Base-by-base conservation (phyloP, 1,140 invertebrate species). In the Sogatella furcifera region DNA sequence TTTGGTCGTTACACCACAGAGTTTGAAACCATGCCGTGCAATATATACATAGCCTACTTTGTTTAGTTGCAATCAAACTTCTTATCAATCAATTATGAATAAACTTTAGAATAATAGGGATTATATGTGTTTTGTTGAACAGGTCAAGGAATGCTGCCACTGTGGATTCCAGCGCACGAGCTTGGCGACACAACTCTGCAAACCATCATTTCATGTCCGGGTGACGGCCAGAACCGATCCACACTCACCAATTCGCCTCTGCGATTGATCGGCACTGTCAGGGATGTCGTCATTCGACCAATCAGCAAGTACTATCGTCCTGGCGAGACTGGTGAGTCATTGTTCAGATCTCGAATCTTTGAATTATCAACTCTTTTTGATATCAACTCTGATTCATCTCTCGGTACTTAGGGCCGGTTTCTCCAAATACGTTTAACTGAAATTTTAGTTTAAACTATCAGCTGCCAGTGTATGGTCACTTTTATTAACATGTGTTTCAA, bases 141-240 rank as follows among this genome's bases (percentile, higher is more conserved):
- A 83, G 81, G 79, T 28, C 80, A 82, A 65, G 81, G 81, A 5
- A 81, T 81, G 24, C 75, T 83, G 41, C 76, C 79, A 0, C 68
- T 83, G 17, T 74, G 78, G 63, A 78, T 83, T 17, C 81, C 81
- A 1, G 66, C 72, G 2, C 79, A 78, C 5, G 69, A 72, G 1
- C 72, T 75, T 3, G 79, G 79, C 4, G 73, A 76, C 55, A 80
- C 77, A 66, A 76, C 78, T 1, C 74, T 83, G 5, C 80, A 81
- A 64, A 80, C 80, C 5, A 71, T 78, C 1, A 77, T 82, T 0
- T 77, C 80, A 28, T 82, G 80, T 64, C 67, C 69, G 31, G 64
- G 61, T 9, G 55, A 58, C 0, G 72, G 72, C 1, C 71, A 77
- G 14, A 63, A 62, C 52, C 80, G 79, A 57, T 74, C 75, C 9